These are phyloP conservation scores for Drosophila simulans DNA, from an alignment of 1,140 invertebrate genomes.

Conservation along the genomic window DNA sequence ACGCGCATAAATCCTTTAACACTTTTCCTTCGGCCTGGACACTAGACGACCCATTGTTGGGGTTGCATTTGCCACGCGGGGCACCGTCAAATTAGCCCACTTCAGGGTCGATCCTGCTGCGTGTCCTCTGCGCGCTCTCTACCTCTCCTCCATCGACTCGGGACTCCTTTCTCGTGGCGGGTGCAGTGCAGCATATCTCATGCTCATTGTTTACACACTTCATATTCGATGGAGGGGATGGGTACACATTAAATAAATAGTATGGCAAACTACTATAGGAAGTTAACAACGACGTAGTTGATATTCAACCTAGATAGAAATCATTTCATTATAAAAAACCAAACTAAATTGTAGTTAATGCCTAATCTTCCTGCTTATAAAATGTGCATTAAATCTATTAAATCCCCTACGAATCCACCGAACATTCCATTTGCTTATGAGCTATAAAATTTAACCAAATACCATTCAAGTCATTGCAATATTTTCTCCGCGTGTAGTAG, in stretches of 20 bases:
- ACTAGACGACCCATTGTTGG: conserved; percentile 46
- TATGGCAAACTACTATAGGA: no score
- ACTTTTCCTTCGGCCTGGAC: conserved; percentile 57
- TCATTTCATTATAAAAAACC: no score
- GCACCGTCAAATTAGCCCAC: conserved; percentile 78
- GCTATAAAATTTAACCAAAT: no score
- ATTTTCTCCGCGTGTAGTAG: not conserved
- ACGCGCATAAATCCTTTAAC: conserved; percentile 82
- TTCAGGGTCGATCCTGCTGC: conserved; percentile 50
- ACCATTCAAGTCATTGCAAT: no score
- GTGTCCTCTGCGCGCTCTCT: conserved; percentile 19
- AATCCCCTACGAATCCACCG: no score
- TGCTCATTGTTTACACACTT: conserved; percentile 68
- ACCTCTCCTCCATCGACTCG: not conserved
- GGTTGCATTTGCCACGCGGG: conserved; percentile 67
- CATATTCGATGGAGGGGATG: conserved; percentile 13
- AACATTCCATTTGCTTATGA: no score
- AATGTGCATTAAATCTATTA: no score
- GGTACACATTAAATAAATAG: not conserved
- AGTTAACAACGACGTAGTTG: no score
- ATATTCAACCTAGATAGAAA: no score
- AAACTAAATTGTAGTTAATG: no score
- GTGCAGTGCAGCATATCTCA: conserved; percentile 48
- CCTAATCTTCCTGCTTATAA: no score
- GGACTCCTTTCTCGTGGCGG: conserved; percentile 35